Evolutionary conservation across 2,888 invertebrate genomes (phyloP), one percentile per base, ranked within the genome.

Genomic region (Hetaerina titia): DNA sequence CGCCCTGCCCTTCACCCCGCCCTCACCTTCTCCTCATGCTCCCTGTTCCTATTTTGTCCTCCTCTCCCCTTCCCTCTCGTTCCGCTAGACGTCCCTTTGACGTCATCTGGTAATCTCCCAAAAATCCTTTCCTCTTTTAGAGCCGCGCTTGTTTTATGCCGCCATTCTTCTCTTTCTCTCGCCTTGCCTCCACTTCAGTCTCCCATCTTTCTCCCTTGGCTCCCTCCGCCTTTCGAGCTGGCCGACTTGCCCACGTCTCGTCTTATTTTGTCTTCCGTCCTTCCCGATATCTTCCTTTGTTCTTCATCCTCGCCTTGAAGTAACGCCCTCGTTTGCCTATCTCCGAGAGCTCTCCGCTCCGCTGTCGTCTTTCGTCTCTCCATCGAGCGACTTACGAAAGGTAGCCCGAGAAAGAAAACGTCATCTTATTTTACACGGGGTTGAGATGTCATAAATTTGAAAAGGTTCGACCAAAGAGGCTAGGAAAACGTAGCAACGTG

Each of bases 21-120:
- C 19, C 69, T 69, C 7, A 69, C 22, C 7, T 69, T 7, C 69
- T 69, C 19, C 22, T 69, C 69, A 13, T 69, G 69, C 45, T 45
- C 45, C 4, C 45, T 4, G 45, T 45, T 69, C 69, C 22, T 69
- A 69, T 15, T 8, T 60, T 60, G 1, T 60, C 25, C 81, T 81
- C 81, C 31, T 13, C 31, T 31, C 81, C 31, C 25, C 69, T n/a
- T n/a, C 69, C n/a, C n/a, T n/a, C 4, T 15, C 25, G 81, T 81
- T 81, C 81, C 81, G 81, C 31, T 31, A 81, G 81, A 81, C 81
- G 81, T 31, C 69, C 22, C 81, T 31, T 81, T 81, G 81, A 81
- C 81, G 81, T 81, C 81, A 81, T 31, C 81, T 81, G 81, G 81
- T 81, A 81, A 81, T 81, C 81, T 81, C 81, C 81, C 81, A 81